phyloP scores from a whole-genome alignment of 2,797 vertebrate species.

The Triplophysa bombifrons region DNA sequence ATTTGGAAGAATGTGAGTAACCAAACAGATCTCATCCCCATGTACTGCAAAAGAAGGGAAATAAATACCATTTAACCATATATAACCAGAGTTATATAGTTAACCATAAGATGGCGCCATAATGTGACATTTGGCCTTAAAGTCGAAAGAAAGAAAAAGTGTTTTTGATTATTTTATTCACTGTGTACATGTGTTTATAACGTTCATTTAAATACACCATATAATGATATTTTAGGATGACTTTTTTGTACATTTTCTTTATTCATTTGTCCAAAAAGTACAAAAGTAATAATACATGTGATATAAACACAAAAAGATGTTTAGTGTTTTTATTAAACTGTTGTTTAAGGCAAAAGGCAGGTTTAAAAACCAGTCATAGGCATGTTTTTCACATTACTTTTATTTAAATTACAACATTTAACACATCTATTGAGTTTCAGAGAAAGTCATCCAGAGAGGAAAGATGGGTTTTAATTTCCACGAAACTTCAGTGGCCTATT shows the following conservation, averaged over 20 bases:
- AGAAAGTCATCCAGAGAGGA: background rate
- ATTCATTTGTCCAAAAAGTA: background rate
- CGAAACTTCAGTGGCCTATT: slow-evolving; percentile 43
- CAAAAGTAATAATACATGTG: background rate
- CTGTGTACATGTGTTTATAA: background rate
- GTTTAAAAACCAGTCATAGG: too few species aligned
- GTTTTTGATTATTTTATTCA: background rate
- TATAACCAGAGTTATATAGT: background rate
- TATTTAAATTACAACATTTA: too few species aligned
- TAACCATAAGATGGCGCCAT: background rate
- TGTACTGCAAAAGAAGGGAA: too few species aligned
- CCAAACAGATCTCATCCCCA: too few species aligned
- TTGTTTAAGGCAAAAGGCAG: too few species aligned
- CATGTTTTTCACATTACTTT: too few species aligned
- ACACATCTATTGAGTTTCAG: background rate
- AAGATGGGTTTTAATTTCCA: slow-evolving; percentile 31
- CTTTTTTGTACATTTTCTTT: background rate
- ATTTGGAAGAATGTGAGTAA: too few species aligned
- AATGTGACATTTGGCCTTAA: background rate
- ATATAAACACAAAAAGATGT: too few species aligned
- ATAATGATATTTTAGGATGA: background rate
- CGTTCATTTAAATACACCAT: background rate
- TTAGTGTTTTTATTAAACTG: too few species aligned
- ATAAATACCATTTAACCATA: too few species aligned
- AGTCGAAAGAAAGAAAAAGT: background rate